phyloP scores from a whole-genome alignment of 2,888 invertebrate genomes.

The Ichneumoninae sp. region DNA sequence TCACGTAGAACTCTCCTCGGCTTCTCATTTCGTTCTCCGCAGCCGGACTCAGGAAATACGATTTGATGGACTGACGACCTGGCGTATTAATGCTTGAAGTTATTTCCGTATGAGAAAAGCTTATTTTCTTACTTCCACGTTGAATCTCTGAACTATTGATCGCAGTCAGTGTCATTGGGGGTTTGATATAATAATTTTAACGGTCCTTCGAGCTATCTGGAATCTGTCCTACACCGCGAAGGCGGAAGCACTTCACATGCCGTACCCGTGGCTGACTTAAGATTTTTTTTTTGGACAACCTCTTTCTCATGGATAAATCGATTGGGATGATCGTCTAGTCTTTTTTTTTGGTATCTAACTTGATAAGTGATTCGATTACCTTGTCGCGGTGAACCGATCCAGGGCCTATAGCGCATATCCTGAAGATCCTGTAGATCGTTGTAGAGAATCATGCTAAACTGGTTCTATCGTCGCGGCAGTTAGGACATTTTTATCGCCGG shows the following conservation, averaged over 20 bases:
- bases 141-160: background rate
- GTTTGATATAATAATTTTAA: background rate
- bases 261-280: constrained; percentile 13
- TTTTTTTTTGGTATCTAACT: constrained; percentile 53
- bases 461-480: constrained; percentile 49
- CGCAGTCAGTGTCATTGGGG: background rate
- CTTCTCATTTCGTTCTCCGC: too few species aligned
- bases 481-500: constrained; percentile 46
- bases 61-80: background rate
- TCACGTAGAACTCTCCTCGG: background rate
- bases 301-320: constrained; percentile 37
- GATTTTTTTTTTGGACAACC: background rate
- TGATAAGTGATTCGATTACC: constrained; percentile 59
- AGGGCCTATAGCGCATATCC: constrained; percentile 27
- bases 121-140: background rate
- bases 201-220: constrained; percentile 1
- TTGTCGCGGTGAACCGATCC: constrained; percentile 26
- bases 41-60: background rate
- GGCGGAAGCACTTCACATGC: constrained; percentile 46
- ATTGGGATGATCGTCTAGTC: constrained; percentile 42
- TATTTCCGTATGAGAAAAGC: background rate
- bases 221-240: constrained; percentile 26
- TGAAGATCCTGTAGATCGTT: constrained; percentile 31
- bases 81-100: background rate
- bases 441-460: constrained; percentile 45